A percentile compares a stretch with the other conserved stretches of the same genome.
These are phyloP conservation scores for Lydus trimaculatus DNA, from an alignment of 2,888 invertebrate genomes.

Conservation along the genomic window DNA sequence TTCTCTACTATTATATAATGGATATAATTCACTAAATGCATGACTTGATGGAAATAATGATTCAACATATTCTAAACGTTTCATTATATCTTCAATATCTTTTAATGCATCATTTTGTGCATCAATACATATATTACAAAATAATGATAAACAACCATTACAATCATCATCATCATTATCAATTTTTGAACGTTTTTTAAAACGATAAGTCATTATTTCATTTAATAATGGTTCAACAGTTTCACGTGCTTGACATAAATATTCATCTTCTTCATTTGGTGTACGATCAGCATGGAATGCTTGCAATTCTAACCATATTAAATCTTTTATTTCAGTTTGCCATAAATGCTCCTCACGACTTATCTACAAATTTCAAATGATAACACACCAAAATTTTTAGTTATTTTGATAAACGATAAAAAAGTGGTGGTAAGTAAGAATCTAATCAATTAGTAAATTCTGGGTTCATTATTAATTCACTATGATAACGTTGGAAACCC, in stretches of 20 bases:
- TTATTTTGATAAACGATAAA: neutral
- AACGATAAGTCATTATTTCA: constrained; percentile 81
- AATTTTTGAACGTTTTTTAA: constrained; percentile 43
- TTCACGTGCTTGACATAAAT: constrained; percentile 76
- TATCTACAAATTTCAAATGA: constrained; percentile 61
- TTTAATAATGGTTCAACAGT: constrained; percentile 74
- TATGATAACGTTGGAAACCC: no score
- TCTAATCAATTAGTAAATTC: no score
- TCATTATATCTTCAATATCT: constrained; percentile 76
- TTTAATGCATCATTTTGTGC: constrained; percentile 77
- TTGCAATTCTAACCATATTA: constrained; percentile 91
- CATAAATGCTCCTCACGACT: constrained; percentile 86
- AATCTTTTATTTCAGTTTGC: constrained; percentile 88
- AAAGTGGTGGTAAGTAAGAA: neutral
- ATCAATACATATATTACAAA: constrained; percentile 74
- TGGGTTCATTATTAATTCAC: no score
- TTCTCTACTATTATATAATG: constrained; percentile 69
- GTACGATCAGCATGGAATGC: constrained; percentile 82
- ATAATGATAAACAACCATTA: constrained; percentile 75
- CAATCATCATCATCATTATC: constrained; percentile 61
- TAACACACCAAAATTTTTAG: neutral
- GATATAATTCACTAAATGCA: constrained; percentile 78
- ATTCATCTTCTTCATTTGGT: constrained; percentile 79
- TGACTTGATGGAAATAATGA: constrained; percentile 84
- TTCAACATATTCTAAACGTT: constrained; percentile 77